Base-by-base conservation (phyloP, 2,888 invertebrate species). In the Erpobdella octoculata region DNA sequence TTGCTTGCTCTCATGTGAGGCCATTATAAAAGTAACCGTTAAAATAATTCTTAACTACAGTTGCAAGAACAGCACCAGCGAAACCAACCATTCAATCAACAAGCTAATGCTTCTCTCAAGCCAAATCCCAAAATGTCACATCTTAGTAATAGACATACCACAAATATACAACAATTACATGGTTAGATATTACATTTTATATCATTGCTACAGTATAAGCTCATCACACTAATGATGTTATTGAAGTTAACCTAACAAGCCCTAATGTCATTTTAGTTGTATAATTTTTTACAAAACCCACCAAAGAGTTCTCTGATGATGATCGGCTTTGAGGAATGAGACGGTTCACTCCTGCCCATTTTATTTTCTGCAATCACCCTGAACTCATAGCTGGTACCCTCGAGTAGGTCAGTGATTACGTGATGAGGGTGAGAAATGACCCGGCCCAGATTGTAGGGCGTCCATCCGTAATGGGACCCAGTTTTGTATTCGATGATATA, bases 291-390 rank as follows among this genome's bases (percentile, higher is more conserved):
- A 8, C 6, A 53, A 25, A 5, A 53, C 53, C 8, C 28, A 75
- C 75, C 66, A 18, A 73, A 70, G 1, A 72, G 38, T 21, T 75
- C 74, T 31, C 76, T 59, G 61, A 75, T 67, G 53, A 77, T 71
- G 21, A 77, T 74, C 8, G 76, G 70, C 2, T 53, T 46, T 4
- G 74, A 72, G 3, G 73, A 41, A 6, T 31, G 58, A 3, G 77
- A 76, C 1, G 76, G 74, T 0, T 78, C 77, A 25, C 78, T 76
- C 31, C 72, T 59, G 21, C 93, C 93, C 80, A 91, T 91, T 77
- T 91, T 87, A 71, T 77, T 77, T 53, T 77, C 76, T 8, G 79
- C 78, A 25, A 72, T 69, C 5, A 79, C 76, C n/a, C 79, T 67
- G 76, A 79, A 78, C 73, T 79, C 77, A 71, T 83, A 83, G 21